Evolutionary conservation across 2,888 invertebrate species (phyloP).

Genomic region (Diplazon laetatorius): DNA sequence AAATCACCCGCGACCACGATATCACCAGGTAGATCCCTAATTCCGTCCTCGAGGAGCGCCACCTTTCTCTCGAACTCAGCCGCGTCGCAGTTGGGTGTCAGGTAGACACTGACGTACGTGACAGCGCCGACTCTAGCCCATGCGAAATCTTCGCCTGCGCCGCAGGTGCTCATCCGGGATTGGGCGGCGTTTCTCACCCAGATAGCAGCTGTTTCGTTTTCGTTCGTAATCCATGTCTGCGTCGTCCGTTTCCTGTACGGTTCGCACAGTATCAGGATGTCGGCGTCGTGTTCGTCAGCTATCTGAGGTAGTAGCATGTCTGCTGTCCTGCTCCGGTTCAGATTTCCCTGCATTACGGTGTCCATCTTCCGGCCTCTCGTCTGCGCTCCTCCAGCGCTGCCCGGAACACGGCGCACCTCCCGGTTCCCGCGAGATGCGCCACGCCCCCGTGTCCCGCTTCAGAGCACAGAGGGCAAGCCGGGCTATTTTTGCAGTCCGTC

Average conservation of each 20-base stretch:
- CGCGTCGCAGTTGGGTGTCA: constrained; percentile 51
- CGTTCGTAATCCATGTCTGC: constrained; percentile 43
- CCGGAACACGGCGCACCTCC: constrained; percentile 45
- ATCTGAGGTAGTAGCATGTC: constrained; percentile 28
- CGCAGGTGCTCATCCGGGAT: constrained; percentile 4
- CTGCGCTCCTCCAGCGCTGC: constrained; percentile 59
- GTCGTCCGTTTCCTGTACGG: constrained; percentile 43
- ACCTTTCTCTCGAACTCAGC: constrained; percentile 53
- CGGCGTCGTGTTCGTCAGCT: constrained; percentile 28
- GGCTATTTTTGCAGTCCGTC: constrained; percentile 20
- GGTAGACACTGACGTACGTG: constrained; percentile 51
- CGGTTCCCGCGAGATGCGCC: constrained; percentile 47
- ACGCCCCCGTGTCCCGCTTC: constrained; percentile 40
- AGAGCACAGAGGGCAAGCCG: constrained; percentile 38
- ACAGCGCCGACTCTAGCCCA: constrained; percentile 42
- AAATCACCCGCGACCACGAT: constrained; percentile 60
- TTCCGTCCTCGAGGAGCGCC: constrained; percentile 58
- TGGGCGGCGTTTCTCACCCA: constrained; percentile 35
- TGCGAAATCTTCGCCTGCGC: constrained; percentile 34
- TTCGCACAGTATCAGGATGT: constrained; percentile 35
- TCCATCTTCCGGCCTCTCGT: constrained; percentile 50
- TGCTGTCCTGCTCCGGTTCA: constrained; percentile 28
- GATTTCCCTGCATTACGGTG: constrained; percentile 47
- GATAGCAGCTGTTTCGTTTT: constrained; percentile 25
- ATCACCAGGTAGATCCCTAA: constrained; percentile 53